phyloP scores from a whole-genome alignment of 35 echinoderm and acorn worm genomes.

The Ophiothrix spiculata region DNA sequence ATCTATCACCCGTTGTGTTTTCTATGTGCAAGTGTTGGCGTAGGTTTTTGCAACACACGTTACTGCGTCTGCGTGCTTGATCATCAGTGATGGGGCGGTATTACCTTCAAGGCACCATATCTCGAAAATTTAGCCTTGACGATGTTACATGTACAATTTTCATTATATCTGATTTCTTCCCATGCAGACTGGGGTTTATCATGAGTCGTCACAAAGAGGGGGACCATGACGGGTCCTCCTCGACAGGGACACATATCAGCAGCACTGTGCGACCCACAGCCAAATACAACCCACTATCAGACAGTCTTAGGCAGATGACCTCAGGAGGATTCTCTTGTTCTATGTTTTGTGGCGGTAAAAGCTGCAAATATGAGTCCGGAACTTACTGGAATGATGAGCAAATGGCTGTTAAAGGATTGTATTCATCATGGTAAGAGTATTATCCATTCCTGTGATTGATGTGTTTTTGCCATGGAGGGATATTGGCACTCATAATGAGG shows the following conservation, averaged over 20 bases:
- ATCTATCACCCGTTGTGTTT: no score
- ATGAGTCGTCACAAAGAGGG: constrained; percentile 1
- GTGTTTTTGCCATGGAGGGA: no score
- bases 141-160: no score
- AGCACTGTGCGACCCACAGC: constrained; percentile 69
- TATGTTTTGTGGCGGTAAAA: constrained; percentile 95
- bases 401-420: constrained; percentile 92
- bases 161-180: no score
- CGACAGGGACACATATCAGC: constrained; percentile 70
- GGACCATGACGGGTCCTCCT: background rate
- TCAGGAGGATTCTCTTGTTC: constrained; percentile 78
- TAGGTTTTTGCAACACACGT: no score
- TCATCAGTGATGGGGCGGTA: no score
- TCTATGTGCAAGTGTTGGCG: no score
- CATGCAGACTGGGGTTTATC: background rate
- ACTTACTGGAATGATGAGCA: constrained; percentile 58
- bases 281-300: constrained; percentile 72
- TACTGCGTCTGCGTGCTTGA: no score
- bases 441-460: no score
- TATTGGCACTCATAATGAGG: no score
- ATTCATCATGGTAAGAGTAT: constrained; percentile 90
- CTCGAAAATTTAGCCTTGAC: no score
- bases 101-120: no score
- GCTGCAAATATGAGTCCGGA: constrained; percentile 88
- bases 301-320: constrained; percentile 64